Base-by-base conservation (phyloP, 1,140 invertebrate genomes). In the Drosophila leontia region DNA sequence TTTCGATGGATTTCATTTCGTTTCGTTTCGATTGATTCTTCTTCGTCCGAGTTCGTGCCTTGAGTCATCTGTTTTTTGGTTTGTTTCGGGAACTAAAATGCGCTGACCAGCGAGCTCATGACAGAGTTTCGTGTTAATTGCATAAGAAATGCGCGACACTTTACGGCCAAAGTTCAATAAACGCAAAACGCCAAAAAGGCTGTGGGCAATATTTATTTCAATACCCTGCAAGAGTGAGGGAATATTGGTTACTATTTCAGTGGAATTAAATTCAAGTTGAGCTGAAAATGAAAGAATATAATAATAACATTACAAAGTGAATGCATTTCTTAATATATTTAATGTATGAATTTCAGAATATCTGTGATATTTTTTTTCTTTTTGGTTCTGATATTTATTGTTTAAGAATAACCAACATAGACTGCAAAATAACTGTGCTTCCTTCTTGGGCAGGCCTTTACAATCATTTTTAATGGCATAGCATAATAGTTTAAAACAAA, bases 81-180 rank as follows among this genome's bases (percentile, higher is more conserved):
- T 17, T 41, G 72, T 61, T 64, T 41, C 26, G n/a, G 39, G 53
- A 60, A 39, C 35, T 23, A n/a, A 58, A 71, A 37, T 48, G 51
- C 34, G 37, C 26, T 32, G 55, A 19, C 34, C 13, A 17, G 15
- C 15, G 3, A n/a, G 13, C 48, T 44, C 58, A 44, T 45, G 44
- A 55, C 80, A 64, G 55, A 71, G 70, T 65, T 74, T 88, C 80
- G 84, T 87, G 77, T 81, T 88, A 88, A 90, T 87, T 87, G 84
- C 85, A 87, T 87, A 87, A 87, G 69, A 82, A 90, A 88, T 84
- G 76, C 41, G 51, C 48, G 47, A 78, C 53, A 76, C 61, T 68
- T 79, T 74, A 74, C 74, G 65, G 76, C 59, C 64, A 75, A 81
- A 84, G 84, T 88, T 88, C 84, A 88, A 88, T 84, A 88, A 88